phyloP scores from a whole-genome alignment of 2,888 invertebrate genomes.

The Tetrapedia diversipes region DNA sequence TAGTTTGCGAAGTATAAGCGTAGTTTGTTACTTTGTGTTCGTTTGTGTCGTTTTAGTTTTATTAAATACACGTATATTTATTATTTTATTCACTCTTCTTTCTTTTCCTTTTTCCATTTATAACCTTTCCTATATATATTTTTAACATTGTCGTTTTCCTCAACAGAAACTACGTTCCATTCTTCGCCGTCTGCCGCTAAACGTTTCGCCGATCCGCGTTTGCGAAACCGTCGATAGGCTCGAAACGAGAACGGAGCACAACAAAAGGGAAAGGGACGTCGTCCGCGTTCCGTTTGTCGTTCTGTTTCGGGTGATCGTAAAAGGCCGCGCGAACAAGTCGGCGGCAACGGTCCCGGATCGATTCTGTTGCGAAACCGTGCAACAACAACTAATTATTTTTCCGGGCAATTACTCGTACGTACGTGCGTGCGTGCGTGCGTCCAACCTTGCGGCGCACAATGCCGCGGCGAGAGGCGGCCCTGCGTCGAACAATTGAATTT shows the following conservation, averaged over 20 bases:
- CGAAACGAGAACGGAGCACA: neutral
- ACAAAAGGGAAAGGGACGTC: slow-evolving; percentile 31
- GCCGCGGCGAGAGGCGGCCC: slow-evolving; percentile 21
- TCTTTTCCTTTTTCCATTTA: too few relatives aligned
- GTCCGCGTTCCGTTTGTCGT: slow-evolving; percentile 2
- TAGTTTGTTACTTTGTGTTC: too few relatives aligned
- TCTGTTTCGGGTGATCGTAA: slow-evolving; percentile 38
- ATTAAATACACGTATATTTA: too few relatives aligned
- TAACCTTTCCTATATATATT: too few relatives aligned
- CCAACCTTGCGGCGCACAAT: slow-evolving; percentile 42
- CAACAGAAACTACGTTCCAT: too few relatives aligned
- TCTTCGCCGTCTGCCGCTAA: slow-evolving; percentile 29
- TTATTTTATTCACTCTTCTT: too few relatives aligned
- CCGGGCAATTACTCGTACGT: slow-evolving; percentile 44
- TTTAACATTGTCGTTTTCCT: too few relatives aligned
- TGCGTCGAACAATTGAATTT: slow-evolving; percentile 63
- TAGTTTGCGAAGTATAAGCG: too few relatives aligned
- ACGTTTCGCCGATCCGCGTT: slow-evolving; percentile 24
- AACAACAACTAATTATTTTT: slow-evolving; percentile 55
- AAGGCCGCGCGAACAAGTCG: slow-evolving; percentile 37
- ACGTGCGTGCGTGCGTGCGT: slow-evolving; percentile 22
- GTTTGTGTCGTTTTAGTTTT: too few relatives aligned
- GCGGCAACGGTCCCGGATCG: slow-evolving; percentile 43
- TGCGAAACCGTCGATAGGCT: slow-evolving; percentile 23
- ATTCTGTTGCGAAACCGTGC: slow-evolving; percentile 49